Percentiles rank a stretch among this genome's conserved stretches.
phyloP scores from a whole-genome alignment of 1,140 invertebrate species.

The Hyphantria cunea region DNA sequence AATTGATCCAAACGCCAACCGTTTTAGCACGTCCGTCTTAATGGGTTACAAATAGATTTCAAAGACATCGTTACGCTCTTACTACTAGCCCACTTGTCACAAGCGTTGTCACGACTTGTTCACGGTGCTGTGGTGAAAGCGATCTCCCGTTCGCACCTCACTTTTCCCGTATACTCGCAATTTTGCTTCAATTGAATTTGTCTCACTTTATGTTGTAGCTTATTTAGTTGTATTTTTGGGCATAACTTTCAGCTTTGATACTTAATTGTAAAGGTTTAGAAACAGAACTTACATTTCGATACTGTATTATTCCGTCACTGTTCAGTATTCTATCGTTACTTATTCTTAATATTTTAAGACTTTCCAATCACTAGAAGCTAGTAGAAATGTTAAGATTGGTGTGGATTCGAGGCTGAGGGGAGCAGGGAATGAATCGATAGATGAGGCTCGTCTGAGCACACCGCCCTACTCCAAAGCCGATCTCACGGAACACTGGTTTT shows the following conservation, averaged over 20 bases:
- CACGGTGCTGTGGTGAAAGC: conserved; percentile 1
- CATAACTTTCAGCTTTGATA: too few relatives aligned
- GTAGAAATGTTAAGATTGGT: too few relatives aligned
- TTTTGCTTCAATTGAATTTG: too few relatives aligned
- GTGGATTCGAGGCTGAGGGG: too few relatives aligned
- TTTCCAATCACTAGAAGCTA: too few relatives aligned
- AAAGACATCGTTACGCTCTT: conserved; percentile 41
- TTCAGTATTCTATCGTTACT: too few relatives aligned
- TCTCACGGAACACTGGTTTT: conserved; percentile 55
- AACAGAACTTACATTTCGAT: too few relatives aligned
- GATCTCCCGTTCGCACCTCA: not conserved
- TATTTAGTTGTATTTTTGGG: too few relatives aligned
- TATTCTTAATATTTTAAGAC: too few relatives aligned
- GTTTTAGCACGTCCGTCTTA: conserved; percentile 44
- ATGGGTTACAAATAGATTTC: conserved; percentile 45
- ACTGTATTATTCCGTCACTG: too few relatives aligned
- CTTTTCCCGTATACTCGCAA: not conserved
- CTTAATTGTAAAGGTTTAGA: too few relatives aligned
- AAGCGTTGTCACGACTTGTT: conserved; percentile 5
- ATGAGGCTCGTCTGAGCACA: conserved; percentile 37
- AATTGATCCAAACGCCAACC: conserved; percentile 47
- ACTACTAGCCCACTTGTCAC: not conserved
- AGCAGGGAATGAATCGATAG: conserved; percentile 24
- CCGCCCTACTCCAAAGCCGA: conserved; percentile 48
- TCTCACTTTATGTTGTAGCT: too few relatives aligned